These are phyloP conservation scores for Tyrophagus putrescentiae DNA, from an alignment of 1,140 invertebrate genomes.

Conservation along the genomic window DNA sequence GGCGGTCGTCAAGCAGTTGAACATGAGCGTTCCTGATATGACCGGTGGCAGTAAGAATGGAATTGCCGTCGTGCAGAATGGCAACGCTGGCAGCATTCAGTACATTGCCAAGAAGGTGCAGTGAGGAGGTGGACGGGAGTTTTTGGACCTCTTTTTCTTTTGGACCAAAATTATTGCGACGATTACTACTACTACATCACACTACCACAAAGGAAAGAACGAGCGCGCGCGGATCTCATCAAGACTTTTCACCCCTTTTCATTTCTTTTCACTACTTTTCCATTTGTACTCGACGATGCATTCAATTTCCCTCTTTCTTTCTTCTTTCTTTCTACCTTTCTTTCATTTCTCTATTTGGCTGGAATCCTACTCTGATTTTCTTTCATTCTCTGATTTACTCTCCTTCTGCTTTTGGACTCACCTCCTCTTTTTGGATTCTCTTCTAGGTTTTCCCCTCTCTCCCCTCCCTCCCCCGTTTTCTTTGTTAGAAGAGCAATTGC, in stretches of 20 bases:
- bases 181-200: neutral
- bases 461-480: no score
- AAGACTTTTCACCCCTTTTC: neutral
- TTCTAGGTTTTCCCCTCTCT: no score
- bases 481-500: no score
- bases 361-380: no score
- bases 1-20: neutral
- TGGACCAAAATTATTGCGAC: neutral
- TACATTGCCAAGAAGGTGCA: conserved; percentile 13
- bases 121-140: neutral
- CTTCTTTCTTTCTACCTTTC: no score
- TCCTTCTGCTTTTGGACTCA: no score
- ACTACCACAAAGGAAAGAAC: neutral
- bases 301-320: no score
- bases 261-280: no score
- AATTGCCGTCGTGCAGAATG: neutral
- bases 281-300: no score
- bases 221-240: neutral
- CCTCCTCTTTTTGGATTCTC: no score
- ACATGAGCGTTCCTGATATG: neutral
- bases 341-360: no score
- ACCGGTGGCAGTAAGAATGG: neutral
- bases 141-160: neutral
- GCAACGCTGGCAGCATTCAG: neutral
- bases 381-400: no score